A percentile compares a stretch with the other conserved stretches of the same genome.
Evolutionary conservation across 1,140 invertebrate species (phyloP).

Genomic region (Elysia chlorotica): DNA sequence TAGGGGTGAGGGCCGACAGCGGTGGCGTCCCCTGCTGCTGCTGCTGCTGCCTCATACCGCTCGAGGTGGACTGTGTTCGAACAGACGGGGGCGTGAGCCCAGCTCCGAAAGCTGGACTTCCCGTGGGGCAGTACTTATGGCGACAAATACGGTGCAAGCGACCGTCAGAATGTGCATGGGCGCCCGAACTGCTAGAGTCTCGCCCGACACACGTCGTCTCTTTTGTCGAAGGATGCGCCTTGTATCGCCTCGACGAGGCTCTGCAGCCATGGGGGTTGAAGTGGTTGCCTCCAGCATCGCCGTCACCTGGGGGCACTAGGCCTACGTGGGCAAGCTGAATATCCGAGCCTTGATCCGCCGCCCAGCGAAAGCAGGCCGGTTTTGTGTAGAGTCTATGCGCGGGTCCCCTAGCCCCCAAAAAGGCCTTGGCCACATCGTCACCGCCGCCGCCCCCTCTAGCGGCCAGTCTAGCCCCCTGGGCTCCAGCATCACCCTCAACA

Average conservation of each 20-base stretch:
- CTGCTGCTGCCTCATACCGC: not conserved
- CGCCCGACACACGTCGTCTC: conserved; percentile 16
- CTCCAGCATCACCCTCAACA: conserved; percentile 9
- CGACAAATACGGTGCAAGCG: conserved; percentile 27
- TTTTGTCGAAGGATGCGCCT: conserved; percentile 32
- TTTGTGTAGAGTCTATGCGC: conserved; percentile 11
- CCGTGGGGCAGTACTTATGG: conserved; percentile 30
- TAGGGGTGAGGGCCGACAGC: not conserved
- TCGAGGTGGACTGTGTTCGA: too few relatives aligned
- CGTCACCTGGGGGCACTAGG: too few relatives aligned
- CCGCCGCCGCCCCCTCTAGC: too few relatives aligned
- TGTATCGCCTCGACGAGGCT: not conserved
- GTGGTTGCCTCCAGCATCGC: not conserved
- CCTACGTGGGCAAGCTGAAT: conserved; percentile 23
- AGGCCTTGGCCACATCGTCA: too few relatives aligned
- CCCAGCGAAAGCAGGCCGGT: too few relatives aligned
- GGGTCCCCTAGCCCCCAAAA: not conserved
- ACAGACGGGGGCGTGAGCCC: not conserved
- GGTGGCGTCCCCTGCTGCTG: not conserved
- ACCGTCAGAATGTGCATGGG: conserved; percentile 38
- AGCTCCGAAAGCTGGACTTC: not conserved
- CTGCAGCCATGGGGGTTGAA: too few relatives aligned
- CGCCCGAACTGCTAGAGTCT: conserved; percentile 8
- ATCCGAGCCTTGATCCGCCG: too few relatives aligned
- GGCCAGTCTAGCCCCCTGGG: too few relatives aligned